Conservation (phyloP, 2,888 invertebrate species). For the Tachina lurida region DNA sequence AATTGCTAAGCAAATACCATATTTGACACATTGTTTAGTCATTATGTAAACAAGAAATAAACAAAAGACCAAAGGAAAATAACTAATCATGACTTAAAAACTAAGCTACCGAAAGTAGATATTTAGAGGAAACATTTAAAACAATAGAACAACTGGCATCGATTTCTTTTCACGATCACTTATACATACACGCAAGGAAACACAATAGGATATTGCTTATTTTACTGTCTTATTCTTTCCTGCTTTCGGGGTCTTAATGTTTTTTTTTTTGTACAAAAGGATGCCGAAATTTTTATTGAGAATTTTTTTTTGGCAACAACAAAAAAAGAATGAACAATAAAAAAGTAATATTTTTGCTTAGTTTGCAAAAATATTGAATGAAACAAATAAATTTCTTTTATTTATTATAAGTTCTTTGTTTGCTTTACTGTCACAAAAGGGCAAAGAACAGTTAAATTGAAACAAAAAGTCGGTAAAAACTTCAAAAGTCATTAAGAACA, state of each 20-base stretch:
- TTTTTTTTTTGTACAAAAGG: slow-evolving; percentile 21
- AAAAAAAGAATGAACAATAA: slow-evolving; percentile 26
- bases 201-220: neutral
- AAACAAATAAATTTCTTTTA: slow-evolving; percentile 58
- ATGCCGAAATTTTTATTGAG: slow-evolving; percentile 65
- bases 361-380: slow-evolving; percentile 67
- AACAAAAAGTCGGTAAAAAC: slow-evolving; percentile 56
- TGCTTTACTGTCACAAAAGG: slow-evolving; percentile 51
- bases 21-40: slow-evolving; percentile 67
- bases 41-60: slow-evolving; percentile 40
- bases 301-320: slow-evolving; percentile 42
- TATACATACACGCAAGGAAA: too few species aligned
- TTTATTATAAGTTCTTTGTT: slow-evolving; percentile 47
- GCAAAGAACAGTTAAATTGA: slow-evolving; percentile 64
- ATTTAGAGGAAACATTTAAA: slow-evolving; percentile 1
- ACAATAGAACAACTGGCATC: slow-evolving; percentile 42
- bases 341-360: slow-evolving; percentile 61
- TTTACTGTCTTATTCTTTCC: neutral
- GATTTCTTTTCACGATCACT: slow-evolving; percentile 27
- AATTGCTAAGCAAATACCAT: slow-evolving; percentile 55
- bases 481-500: slow-evolving; percentile 55
- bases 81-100: slow-evolving; percentile 65
- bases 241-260: neutral
- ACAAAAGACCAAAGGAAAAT: slow-evolving; percentile 30
- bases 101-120: slow-evolving; percentile 62